Conservation (phyloP, 2,113 vertebrate genomes). For the Tinamus guttatus region DNA sequence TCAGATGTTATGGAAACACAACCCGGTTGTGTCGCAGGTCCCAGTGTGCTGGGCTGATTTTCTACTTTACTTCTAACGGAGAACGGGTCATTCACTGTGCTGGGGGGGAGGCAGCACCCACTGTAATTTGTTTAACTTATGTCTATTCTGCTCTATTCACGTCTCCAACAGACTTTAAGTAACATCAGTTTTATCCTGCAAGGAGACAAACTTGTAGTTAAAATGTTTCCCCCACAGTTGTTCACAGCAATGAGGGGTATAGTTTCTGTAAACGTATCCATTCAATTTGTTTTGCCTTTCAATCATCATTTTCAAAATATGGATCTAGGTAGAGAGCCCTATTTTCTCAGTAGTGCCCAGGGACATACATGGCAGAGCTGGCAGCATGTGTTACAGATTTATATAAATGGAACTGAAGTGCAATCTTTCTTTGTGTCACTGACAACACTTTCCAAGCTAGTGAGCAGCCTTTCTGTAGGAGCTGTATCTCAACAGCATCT, state of each 20-base stretch:
- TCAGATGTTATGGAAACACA: not conserved
- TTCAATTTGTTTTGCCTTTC: constrained; percentile 56
- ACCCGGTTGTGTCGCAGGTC: not conserved
- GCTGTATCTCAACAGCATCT: not conserved
- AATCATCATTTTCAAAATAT: constrained; percentile 34
- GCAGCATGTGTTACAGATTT: not conserved
- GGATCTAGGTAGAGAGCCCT: constrained; percentile 27
- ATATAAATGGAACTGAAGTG: not conserved
- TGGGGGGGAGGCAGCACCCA: not conserved
- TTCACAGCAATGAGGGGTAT: not conserved
- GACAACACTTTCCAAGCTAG: not conserved
- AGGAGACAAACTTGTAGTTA: not conserved
- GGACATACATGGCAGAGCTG: not conserved
- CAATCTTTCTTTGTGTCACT: constrained; percentile 21
- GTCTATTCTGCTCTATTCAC: not conserved
- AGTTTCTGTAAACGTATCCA: constrained; percentile 23
- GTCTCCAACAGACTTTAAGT: not conserved
- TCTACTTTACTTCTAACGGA: constrained; percentile 32
- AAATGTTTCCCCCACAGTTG: not conserved
- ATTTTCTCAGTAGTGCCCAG: constrained; percentile 29
- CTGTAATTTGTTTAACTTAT: not conserved
- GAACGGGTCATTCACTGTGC: not conserved
- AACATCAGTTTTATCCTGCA: not conserved
- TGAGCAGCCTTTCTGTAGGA: not conserved
- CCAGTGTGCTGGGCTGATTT: not conserved